Percentiles rank a stretch among this genome's conserved stretches.
These are phyloP conservation scores for Allacma fusca DNA, from an alignment of 2,888 invertebrate genomes.

Conservation along the genomic window DNA sequence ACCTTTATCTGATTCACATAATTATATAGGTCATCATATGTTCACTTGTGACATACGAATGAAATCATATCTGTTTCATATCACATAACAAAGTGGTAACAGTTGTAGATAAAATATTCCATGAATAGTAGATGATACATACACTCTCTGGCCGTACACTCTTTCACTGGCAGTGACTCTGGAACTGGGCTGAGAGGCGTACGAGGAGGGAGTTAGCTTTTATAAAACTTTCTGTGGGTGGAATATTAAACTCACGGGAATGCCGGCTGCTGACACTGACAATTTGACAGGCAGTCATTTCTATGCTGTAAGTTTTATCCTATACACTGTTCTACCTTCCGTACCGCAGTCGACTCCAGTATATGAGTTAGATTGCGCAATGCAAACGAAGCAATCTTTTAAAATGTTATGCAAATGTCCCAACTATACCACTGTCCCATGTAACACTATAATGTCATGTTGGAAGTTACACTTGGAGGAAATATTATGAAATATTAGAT, in stretches of 20 bases:
- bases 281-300: not conserved
- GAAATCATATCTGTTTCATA: not conserved
- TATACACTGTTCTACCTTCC: too few relatives aligned
- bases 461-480: too few relatives aligned
- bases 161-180: too few relatives aligned
- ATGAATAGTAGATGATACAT: too few relatives aligned
- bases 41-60: not conserved
- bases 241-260: conserved; percentile 7
- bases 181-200: not conserved
- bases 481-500: too few relatives aligned
- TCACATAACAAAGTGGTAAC: not conserved
- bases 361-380: not conserved
- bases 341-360: too few relatives aligned
- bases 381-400: not conserved
- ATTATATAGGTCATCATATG: not conserved
- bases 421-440: too few relatives aligned
- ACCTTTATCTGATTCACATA: not conserved
- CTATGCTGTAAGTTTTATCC: not conserved
- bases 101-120: too few relatives aligned
- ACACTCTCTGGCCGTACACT: too few relatives aligned
- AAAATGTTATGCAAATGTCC: not conserved
- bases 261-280: conserved; percentile 1
- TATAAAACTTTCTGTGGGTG: conserved; percentile 2
- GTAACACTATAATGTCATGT: too few relatives aligned
- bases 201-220: not conserved